A percentile compares a stretch with the other conserved stretches of the same genome.
These are phyloP conservation scores for Phainopepla nitens DNA, from an alignment of 2,113 vertebrate species.

Conservation along the genomic window DNA sequence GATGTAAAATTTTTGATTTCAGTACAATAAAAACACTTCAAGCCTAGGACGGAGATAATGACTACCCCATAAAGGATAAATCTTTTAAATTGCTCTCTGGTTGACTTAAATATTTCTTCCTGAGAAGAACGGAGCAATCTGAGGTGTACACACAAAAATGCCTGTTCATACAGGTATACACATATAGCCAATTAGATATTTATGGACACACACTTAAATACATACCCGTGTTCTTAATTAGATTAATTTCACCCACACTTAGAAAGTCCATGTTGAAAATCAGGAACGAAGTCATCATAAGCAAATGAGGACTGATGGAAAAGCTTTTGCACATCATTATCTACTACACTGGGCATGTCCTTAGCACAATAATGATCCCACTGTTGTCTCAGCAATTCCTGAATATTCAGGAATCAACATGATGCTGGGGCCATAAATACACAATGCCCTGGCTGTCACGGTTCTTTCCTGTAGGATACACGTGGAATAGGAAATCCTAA, in stretches of 20 bases:
- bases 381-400: not conserved
- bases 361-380: fast-evolving
- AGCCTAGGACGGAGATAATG: not conserved
- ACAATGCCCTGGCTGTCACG: not conserved
- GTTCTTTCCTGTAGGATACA: not conserved
- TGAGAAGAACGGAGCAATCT: fast-evolving
- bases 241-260: not conserved
- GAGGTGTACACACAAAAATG: not conserved
- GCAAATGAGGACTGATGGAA: not conserved
- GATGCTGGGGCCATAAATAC: not conserved
- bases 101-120: not conserved
- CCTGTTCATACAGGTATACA: not conserved
- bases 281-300: not conserved
- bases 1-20: not conserved
- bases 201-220: not conserved
- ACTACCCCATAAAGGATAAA: not conserved
- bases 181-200: not conserved
- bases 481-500: fast-evolving
- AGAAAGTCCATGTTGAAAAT: not conserved
- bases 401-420: not conserved
- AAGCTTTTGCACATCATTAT: not conserved
- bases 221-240: not conserved
- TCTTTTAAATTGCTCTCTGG: not conserved
- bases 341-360: too few relatives aligned
- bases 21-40: not conserved